Evolutionary conservation across 2,797 vertebrate species (phyloP), one percentile per base, ranked within the genome.

Genomic region (Mormyrops attenuatus): DNA sequence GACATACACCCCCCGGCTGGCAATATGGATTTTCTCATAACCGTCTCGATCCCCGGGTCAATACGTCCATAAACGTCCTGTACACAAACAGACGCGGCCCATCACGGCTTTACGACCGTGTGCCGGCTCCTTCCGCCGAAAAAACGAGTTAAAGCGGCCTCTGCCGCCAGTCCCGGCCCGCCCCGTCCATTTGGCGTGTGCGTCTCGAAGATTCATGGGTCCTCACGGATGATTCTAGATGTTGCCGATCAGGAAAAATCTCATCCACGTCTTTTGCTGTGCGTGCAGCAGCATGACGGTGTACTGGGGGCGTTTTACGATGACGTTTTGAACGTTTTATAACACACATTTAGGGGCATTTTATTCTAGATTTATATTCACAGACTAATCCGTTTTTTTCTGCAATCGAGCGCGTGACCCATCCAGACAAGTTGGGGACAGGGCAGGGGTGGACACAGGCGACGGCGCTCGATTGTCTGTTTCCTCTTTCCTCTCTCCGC

Each of bases 11-110:
- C 90, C 90, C 73, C 77, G 80, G 89, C 89, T 85, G 86, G 92
- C 90, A 22, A 90, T 94, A 95, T 95, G 89, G 93, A 94, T 94
- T 95, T 94, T 92, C 89, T 95, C 94, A 94, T 94, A 93, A 95
- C 93, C 93, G 92, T 94, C 93, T 94, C 93, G 89, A 92, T 95
- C 91, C 90, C 91, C 5, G 93, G 94, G 88, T 92, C 93, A 94
- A 94, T 94, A 95, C 92, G 91, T 91, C 90, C 93, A 94, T 95
- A 94, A 95, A 94, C 90, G 91, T 93, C 92, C 90, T 88, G 92
- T 94, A 94, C 92, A 94, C 94, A 95, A 94, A 95, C 93, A 95
- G 92, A 93, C 94, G 93, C 91, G 93, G 92, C 94, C 91, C 92
- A 89, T 91, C 93, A 90, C 93, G 91, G 92, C 89, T 94, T 95